Conservation (phyloP, 23 tunicate species). For the Ascidia mentula region DNA sequence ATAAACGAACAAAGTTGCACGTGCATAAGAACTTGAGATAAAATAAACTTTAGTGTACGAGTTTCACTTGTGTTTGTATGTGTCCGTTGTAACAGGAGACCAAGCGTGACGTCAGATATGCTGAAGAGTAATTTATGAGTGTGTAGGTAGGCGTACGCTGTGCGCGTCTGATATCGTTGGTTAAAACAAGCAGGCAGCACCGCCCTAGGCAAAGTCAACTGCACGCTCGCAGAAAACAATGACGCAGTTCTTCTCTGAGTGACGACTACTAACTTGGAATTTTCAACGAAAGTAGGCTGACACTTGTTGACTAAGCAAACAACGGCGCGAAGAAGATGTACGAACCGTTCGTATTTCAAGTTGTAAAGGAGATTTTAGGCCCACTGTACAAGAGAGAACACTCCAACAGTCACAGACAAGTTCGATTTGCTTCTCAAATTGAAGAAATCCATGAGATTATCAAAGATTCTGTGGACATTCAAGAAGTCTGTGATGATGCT, state of each 20-base stretch:
- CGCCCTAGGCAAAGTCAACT: background rate
- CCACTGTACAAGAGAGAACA: slow-evolving; percentile 6
- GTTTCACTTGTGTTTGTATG: no score
- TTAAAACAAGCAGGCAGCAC: background rate
- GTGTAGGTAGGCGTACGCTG: no score
- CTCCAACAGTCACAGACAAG: background rate
- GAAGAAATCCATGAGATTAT: slow-evolving; percentile 1
- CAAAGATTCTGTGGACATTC: background rate
- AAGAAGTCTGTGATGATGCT: background rate
- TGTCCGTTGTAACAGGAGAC: no score
- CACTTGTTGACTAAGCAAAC: slow-evolving; percentile 2
- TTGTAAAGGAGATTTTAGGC: slow-evolving; percentile 1
- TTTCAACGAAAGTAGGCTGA: slow-evolving; percentile 6
- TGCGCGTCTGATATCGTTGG: no score
- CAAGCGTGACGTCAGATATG: no score
- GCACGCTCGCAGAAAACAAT: background rate
- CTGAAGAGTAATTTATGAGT: no score
- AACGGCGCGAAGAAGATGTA: background rate
- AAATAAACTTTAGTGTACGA: no score
- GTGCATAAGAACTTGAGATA: no score
- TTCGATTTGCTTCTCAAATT: background rate
- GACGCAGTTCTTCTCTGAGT: background rate
- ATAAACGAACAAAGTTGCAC: no score
- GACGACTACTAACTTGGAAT: background rate
- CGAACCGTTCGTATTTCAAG: slow-evolving; percentile 3